Base-by-base conservation (phyloP, 2,113 vertebrate species). In the Pterocles burchelli region DNA sequence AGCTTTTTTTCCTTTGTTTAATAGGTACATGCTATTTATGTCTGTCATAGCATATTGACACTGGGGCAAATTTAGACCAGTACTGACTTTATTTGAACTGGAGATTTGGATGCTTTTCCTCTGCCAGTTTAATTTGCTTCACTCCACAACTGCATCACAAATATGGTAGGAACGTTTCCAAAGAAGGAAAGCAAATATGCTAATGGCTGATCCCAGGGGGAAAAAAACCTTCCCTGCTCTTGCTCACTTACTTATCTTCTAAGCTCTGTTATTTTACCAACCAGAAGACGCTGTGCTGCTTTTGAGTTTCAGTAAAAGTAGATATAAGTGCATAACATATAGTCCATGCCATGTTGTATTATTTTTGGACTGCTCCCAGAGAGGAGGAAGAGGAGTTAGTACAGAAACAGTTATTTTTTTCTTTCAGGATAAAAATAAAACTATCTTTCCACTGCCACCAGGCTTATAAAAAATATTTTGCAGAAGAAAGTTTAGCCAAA, bases 351-450 rank as follows among this genome's bases (percentile, higher is more conserved):
- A 36, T 80, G 52, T 34, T 63, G 46, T 76, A 55, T 89, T 95
- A 65, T 92, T 92, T 95, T 86, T 91, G 11, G 62, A 67, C 26
- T 80, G n/a, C 41, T 84, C 13, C n/a, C 73, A 90, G 36, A 43
- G 25, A 85, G 48, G 9, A 94, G 28, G 31, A 80, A 86, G 89
- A 95, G 87, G 80, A 85, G 66, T 58, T 76, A 76, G 67, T 45
- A 62, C 54, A 88, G 92, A 89, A 90, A n/a, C 22, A 85, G 74
- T 63, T 90, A 41, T 76, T 89, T 93, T 90, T 90, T 94, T 76
- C 51, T 94, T 90, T 85, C 43, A 62, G 85, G 33, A 66, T 92
- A 85, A 95, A 97, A 94, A 94, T 93, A 94, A 70, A 63, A 84
- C 36, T 48, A 34, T 77, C 58, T 78, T 93, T 90, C 33, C 43